A percentile compares a stretch with the other conserved stretches of the same genome.
Conservation (phyloP, 2,888 invertebrate genomes). For the Drosophila recens region DNA sequence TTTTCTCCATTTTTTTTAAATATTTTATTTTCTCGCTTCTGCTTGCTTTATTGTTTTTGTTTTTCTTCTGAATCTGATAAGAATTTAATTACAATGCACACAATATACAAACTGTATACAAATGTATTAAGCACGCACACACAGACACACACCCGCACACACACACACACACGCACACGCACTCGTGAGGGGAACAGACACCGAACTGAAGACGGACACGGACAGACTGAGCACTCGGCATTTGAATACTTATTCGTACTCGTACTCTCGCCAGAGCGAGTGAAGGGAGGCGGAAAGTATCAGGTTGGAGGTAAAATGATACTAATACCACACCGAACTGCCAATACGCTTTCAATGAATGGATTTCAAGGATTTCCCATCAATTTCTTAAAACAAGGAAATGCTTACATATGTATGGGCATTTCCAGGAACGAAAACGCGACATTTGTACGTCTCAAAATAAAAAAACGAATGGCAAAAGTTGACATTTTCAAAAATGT, state of each 20-base stretch:
- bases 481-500: too few relatives aligned
- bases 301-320: background rate
- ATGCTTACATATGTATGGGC: background rate
- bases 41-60: slow-evolving; percentile 42
- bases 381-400: background rate
- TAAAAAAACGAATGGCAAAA: too few relatives aligned
- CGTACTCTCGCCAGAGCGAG: background rate
- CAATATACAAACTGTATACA: slow-evolving; percentile 71
- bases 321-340: slow-evolving; percentile 13
- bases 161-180: background rate
- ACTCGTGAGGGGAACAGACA: slow-evolving; percentile 4
- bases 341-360: slow-evolving; percentile 21
- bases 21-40: slow-evolving; percentile 15
- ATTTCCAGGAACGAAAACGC: too few relatives aligned
- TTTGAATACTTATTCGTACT: slow-evolving; percentile 2
- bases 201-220: slow-evolving; percentile 33
- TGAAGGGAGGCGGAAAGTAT: background rate
- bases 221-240: slow-evolving; percentile 17
- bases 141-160: slow-evolving; percentile 11
- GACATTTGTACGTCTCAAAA: too few relatives aligned
- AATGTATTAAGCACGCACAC: slow-evolving; percentile 65
- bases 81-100: slow-evolving; percentile 78
- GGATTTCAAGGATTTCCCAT: background rate
- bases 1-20: background rate
- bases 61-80: slow-evolving; percentile 70